Conservation (phyloP, 2,888 invertebrate genomes). For the Amphipoea lucens region DNA sequence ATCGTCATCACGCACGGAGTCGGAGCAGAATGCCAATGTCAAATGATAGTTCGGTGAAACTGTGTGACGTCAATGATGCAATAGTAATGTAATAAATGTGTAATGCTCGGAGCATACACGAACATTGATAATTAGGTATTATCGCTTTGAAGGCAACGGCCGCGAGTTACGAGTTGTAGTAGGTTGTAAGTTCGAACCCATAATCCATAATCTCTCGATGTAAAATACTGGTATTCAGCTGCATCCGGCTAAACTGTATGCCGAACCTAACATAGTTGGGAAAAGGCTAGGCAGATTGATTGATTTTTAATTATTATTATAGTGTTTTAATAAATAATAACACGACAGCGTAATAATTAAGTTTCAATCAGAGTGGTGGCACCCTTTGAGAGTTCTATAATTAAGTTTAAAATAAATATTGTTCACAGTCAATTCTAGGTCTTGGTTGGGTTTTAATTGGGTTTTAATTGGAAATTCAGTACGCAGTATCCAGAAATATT, state of each 20-base stretch:
- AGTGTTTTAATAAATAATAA: constrained; percentile 3
- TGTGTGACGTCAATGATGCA: constrained; percentile 14
- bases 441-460: constrained; percentile 37
- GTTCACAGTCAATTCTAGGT: constrained; percentile 3
- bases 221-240: not conserved
- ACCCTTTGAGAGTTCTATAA: not conserved
- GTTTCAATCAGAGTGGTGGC: not conserved
- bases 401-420: constrained; percentile 13
- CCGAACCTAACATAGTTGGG: not conserved
- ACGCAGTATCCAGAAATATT: constrained; percentile 20
- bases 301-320: not conserved
- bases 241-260: not conserved
- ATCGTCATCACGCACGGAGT: not conserved
- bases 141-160: not conserved
- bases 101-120: not conserved
- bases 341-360: not conserved
- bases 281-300: not conserved
- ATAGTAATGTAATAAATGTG: constrained; percentile 18
- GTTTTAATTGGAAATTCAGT: constrained; percentile 28
- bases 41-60: constrained; percentile 13
- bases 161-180: not conserved
- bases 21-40: constrained; percentile 27
- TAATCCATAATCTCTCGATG: not conserved
- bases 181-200: not conserved
- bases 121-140: not conserved